Percentiles rank a stretch among this genome's conserved stretches.
phyloP scores from a whole-genome alignment of 2,113 vertebrate species.

The Verasper variegatus region DNA sequence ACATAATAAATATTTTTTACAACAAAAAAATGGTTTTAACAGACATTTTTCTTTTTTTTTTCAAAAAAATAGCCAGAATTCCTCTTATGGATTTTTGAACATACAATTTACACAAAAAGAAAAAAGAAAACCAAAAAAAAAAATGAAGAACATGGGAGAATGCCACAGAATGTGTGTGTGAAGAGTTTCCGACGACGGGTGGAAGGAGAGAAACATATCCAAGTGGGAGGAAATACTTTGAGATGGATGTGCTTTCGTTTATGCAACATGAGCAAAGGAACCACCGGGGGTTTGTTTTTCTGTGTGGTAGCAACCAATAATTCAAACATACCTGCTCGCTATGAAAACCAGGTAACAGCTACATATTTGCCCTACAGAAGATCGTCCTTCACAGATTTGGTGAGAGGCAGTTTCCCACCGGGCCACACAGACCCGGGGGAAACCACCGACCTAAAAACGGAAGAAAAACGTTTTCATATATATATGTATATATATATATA shows the following conservation, averaged over 20 bases:
- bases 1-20: constrained; percentile 99
- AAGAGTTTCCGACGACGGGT: constrained; percentile 64
- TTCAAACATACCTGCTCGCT: constrained; percentile 79
- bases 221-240: constrained; percentile 69
- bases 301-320: constrained; percentile 73
- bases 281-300: constrained; percentile 55
- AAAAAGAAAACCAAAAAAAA: constrained; percentile 23
- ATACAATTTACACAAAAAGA: constrained; percentile 89
- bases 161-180: constrained; percentile 84
- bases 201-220: constrained; percentile 75
- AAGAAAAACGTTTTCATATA: constrained; percentile 63
- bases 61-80: constrained; percentile 98
- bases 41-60: constrained; percentile 85
- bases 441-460: constrained; percentile 70
- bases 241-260: constrained; percentile 77
- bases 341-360: constrained; percentile 83
- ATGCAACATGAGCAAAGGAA: constrained; percentile 74
- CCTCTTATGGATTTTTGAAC: constrained; percentile 93
- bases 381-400: constrained; percentile 86
- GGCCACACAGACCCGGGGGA: constrained; percentile 58
- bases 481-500: constrained; percentile 33
- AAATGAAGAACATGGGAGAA: constrained; percentile 58
- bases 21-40: constrained; percentile 90
- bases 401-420: constrained; percentile 61
- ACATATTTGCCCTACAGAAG: constrained; percentile 80